Conservation (phyloP, 2,113 vertebrate genomes). For the Bubo blakistoni region DNA sequence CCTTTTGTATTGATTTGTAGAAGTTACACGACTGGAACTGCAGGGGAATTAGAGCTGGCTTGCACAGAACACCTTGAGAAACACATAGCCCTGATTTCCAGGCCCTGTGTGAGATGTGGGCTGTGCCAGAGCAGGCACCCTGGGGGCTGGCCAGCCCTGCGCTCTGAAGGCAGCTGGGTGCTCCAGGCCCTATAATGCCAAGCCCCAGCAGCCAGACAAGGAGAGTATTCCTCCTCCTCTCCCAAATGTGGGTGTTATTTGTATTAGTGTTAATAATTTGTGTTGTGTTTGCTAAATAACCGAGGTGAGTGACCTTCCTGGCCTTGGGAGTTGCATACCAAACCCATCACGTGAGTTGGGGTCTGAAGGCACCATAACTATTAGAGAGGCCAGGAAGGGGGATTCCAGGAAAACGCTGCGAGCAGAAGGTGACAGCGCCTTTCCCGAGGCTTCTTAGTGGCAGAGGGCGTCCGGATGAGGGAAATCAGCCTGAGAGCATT, state of each 20-base stretch:
- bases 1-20: not conserved
- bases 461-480: not conserved
- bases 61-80: not conserved
- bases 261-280: conserved; percentile 56
- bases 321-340: not conserved
- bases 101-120: not conserved
- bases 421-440: not conserved
- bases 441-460: not conserved
- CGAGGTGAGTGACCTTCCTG: not conserved
- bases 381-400: not conserved
- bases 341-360: not conserved
- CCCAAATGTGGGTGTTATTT: not conserved
- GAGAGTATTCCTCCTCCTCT: not conserved
- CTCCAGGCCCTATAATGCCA: not conserved
- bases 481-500: not conserved
- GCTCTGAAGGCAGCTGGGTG: fast-evolving
- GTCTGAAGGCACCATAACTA: not conserved
- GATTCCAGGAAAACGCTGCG: not conserved
- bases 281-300: conserved; percentile 12
- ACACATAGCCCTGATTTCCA: not conserved
- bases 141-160: not conserved
- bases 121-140: not conserved
- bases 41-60: not conserved
- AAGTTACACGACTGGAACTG: not conserved
- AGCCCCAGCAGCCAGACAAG: not conserved